A percentile compares a stretch with the other conserved stretches of the same genome.
Conservation (phyloP, 1,140 invertebrate species). For the Mylabris phalerata region DNA sequence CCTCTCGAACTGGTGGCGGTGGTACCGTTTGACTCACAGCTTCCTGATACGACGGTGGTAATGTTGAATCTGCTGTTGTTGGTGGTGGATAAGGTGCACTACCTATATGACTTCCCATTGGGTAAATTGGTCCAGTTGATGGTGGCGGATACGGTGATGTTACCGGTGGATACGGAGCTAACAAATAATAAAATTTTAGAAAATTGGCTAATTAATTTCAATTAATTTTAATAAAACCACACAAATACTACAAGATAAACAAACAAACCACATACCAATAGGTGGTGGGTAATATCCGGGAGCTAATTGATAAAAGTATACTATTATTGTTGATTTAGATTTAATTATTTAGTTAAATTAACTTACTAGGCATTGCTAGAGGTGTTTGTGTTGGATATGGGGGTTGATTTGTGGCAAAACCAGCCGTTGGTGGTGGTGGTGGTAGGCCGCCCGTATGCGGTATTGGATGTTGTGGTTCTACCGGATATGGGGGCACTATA, state of each 20-base stretch:
- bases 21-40: constrained; percentile 1
- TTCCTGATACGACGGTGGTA: constrained; percentile 6
- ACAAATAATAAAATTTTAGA: too few species aligned
- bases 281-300: constrained; percentile 2
- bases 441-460: neutral
- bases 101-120: neutral
- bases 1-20: neutral
- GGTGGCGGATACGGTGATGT: constrained; percentile 4
- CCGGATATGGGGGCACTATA: constrained; percentile 11
- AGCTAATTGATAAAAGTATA: neutral
- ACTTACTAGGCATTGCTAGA: constrained; percentile 1
- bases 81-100: neutral
- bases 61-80: neutral
- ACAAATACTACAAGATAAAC: neutral
- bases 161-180: neutral
- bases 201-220: too few species aligned
- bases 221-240: too few species aligned
- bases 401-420: neutral
- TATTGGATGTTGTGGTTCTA: constrained; percentile 10
- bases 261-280: constrained; percentile 6
- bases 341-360: neutral
- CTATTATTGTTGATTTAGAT: neutral
- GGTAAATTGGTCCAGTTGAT: neutral
- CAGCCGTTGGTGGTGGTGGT: neutral
- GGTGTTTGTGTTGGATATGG: constrained; percentile 11